Conservation (phyloP, 2,797 vertebrate genomes). For the Peromyscus attwateri region DNA sequence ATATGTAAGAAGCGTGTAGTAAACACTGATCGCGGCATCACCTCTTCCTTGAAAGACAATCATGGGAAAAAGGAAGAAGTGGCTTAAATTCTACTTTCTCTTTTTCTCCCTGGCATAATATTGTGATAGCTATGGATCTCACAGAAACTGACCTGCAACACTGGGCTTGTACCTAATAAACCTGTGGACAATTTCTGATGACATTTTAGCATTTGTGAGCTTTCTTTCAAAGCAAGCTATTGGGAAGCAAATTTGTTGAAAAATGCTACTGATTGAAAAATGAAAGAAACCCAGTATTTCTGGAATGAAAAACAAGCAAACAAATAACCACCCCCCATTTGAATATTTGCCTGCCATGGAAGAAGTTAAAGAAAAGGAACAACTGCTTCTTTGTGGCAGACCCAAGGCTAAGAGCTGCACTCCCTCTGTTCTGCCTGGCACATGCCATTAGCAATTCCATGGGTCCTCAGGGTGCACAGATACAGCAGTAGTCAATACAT, state of each 20-base stretch:
- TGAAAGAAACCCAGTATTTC: slow-evolving; percentile 45
- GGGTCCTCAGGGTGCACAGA: background rate
- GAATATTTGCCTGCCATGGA: background rate
- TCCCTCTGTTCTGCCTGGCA: background rate
- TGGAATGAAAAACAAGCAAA: background rate
- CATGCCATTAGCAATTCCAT: background rate
- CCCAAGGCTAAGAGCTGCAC: background rate
- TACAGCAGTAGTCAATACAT: background rate
- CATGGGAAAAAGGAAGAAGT: background rate
- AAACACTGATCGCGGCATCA: background rate
- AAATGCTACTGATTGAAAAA: slow-evolving; percentile 65
- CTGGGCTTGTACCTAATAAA: background rate
- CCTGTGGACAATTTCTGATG: background rate
- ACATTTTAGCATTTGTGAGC: slow-evolving; percentile 33
- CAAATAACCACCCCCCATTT: background rate
- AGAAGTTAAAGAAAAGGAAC: slow-evolving; percentile 32
- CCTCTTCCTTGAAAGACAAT: background rate
- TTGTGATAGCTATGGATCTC: background rate
- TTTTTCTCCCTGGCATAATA: background rate
- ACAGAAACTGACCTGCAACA: slow-evolving; percentile 8
- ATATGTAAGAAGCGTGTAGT: background rate
- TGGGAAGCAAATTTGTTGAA: background rate
- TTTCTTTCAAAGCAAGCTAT: background rate
- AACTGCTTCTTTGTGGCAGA: background rate
- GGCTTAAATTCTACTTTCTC: background rate